Conservation (phyloP, 2,113 vertebrate species). For the Saguinus midas region DNA sequence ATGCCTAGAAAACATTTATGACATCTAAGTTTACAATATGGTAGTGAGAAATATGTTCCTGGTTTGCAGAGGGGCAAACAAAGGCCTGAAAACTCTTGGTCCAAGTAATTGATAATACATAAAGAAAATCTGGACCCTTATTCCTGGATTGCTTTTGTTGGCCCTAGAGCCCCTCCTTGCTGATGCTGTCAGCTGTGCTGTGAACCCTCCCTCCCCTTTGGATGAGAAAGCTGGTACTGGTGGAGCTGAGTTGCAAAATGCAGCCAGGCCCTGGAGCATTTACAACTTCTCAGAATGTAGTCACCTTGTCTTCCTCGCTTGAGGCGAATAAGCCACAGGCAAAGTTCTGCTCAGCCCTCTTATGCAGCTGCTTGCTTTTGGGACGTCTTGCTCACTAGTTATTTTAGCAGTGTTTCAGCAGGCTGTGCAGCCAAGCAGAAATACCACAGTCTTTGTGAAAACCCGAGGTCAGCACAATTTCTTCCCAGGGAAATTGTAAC, state of each 20-base stretch:
- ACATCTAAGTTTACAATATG: neutral
- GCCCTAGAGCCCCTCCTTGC: neutral
- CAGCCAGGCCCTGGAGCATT: neutral
- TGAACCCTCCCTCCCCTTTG: neutral
- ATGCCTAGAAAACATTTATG: neutral
- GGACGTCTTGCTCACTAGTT: slow-evolving; percentile 1
- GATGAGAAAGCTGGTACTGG: neutral
- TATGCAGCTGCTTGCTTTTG: neutral
- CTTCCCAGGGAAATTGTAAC: slow-evolving; percentile 70
- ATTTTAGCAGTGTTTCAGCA: slow-evolving; percentile 52
- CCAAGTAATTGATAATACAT: neutral
- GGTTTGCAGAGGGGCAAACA: neutral
- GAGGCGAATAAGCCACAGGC: neutral
- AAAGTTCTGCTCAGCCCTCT: neutral
- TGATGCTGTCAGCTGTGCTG: fast-evolving
- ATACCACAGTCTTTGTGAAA: slow-evolving; percentile 61
- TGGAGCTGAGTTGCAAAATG: neutral
- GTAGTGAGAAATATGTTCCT: neutral
- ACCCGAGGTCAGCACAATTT: slow-evolving; percentile 72
- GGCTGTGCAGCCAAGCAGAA: slow-evolving; percentile 68
- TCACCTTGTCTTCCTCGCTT: neutral
- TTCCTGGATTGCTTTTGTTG: neutral
- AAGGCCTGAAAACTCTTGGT: neutral
- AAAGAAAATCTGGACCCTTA: neutral
- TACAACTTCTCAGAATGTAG: neutral